These are phyloP conservation scores for Subacronicta megacephala DNA, from an alignment of 2,888 invertebrate species.

Conservation along the genomic window DNA sequence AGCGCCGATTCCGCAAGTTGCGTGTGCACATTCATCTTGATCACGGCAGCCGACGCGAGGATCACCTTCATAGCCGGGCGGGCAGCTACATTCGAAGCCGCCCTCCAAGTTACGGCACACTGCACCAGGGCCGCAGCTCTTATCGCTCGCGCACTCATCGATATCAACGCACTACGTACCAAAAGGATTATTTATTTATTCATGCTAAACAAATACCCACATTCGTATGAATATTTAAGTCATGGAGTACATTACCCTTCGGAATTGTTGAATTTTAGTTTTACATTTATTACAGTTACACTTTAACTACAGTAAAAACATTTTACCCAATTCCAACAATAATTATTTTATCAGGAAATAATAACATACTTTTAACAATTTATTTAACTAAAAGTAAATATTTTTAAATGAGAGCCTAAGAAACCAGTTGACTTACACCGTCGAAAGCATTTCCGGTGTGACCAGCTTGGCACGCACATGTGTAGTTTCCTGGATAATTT, in stretches of 20 bases:
- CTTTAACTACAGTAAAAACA: no score
- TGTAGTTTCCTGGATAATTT: slow-evolving; percentile 96
- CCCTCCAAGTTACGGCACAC: slow-evolving; percentile 94
- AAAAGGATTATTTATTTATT: slow-evolving; percentile 16
- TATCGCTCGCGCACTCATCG: slow-evolving; percentile 93
- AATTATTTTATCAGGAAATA: no score
- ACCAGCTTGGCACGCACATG: slow-evolving; percentile 95
- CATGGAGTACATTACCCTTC: no score
- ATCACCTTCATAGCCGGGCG: slow-evolving; percentile 94
- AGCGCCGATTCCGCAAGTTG: slow-evolving; percentile 94
- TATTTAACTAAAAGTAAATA: no score
- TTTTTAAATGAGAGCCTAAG: neutral
- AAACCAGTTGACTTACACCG: slow-evolving; percentile 72
- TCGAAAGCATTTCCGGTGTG: slow-evolving; percentile 94
- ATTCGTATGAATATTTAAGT: no score
- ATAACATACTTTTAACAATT: no score
- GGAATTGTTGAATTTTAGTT: no score
- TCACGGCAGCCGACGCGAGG: slow-evolving; percentile 93
- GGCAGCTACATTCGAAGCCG: slow-evolving; percentile 95
- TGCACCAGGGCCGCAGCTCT: slow-evolving; percentile 94
- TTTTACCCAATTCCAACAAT: no score
- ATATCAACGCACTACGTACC: slow-evolving; percentile 93
- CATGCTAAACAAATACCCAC: neutral
- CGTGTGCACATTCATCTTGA: slow-evolving; percentile 93
- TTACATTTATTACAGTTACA: no score